Evolutionary conservation across 2,888 invertebrate species (phyloP), one percentile per base, ranked within the genome.

Genomic region (Leptura quadrifasciata): DNA sequence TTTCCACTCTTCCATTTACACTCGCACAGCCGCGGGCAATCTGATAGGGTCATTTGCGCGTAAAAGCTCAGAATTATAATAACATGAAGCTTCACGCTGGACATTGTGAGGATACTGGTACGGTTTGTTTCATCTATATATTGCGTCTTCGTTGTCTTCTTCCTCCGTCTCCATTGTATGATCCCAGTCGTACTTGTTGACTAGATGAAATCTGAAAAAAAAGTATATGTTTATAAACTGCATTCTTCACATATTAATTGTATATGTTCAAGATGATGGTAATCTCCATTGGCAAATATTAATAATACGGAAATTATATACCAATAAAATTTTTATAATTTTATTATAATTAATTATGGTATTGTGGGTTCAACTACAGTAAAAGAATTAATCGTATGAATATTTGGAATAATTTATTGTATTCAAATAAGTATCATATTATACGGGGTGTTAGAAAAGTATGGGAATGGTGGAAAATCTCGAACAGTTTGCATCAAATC

Each of bases 1-100:
- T 96, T 96, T 85, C 96, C 96, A 87, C 94, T 94, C 88, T 95
- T 95, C 96, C 96, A 96, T 90, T 95, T 95, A 91, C 96, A 96
- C 89, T 95, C 95, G 90, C 96, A 96, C 84, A 93, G 91, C 79
- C 92, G 91, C 70, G 95, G 95, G 87, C 95, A 95, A 84, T 93
- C 94, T 86, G 93, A 92, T 81, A 90, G 85, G 31, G 88, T 81
- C 81, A 87, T 86, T 85, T 91, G 89, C 84, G 91, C 91, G 81
- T 85, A 86, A 79, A 85, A 86, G 78, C 86, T 84, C 76, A 87
- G 82, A 72, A 88, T 80, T 76, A 88, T 80, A 55, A 88, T 74
- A 67, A 86, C 68, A 76, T 80, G 80, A 10, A 84, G 63, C 57
- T 76, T 72, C 20, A 79, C 75, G 17, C 54, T 80, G 58, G 73